Evolutionary conservation across 2,113 vertebrate genomes (phyloP).

Genomic region (Sceloporus undulatus): DNA sequence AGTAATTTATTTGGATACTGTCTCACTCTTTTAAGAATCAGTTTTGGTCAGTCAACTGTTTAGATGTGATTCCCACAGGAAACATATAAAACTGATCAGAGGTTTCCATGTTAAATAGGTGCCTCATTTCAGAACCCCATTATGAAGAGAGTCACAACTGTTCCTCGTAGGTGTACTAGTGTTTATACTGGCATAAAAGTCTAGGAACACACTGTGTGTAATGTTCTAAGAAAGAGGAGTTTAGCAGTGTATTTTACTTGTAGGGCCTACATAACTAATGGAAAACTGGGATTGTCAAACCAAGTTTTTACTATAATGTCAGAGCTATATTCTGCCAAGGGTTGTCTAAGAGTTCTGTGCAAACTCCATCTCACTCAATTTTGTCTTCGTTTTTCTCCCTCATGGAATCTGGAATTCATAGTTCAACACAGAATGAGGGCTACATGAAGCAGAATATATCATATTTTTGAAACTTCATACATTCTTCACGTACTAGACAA

Average conservation of each 20-base stretch:
- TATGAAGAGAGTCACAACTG: slow-evolving; percentile 38
- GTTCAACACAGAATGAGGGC: background rate
- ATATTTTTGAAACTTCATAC: background rate
- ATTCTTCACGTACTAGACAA: slow-evolving; percentile 47
- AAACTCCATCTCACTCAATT: background rate
- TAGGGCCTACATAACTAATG: slow-evolving; percentile 16
- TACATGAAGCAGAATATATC: slow-evolving; percentile 4
- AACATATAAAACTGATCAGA: slow-evolving; percentile 46
- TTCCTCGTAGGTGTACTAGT: slow-evolving; percentile 52
- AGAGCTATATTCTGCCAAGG: slow-evolving; percentile 26
- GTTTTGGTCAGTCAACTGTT: slow-evolving; percentile 37
- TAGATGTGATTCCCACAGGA: slow-evolving; percentile 38
- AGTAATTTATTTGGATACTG: slow-evolving; percentile 35
- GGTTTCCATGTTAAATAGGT: background rate
- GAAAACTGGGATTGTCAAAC: slow-evolving; percentile 6
- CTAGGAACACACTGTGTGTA: slow-evolving; percentile 41
- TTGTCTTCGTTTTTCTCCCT: background rate
- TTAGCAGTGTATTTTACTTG: background rate
- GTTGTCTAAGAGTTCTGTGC: background rate
- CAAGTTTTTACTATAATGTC: slow-evolving; percentile 24
- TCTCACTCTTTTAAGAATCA: slow-evolving; percentile 26
- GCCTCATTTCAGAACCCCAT: slow-evolving; percentile 51
- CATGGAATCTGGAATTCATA: fast-evolving
- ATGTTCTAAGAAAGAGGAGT: slow-evolving; percentile 48
- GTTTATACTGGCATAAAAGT: slow-evolving; percentile 58